phyloP scores from a whole-genome alignment of 2,113 vertebrate species.

The Eonycteris spelaea region DNA sequence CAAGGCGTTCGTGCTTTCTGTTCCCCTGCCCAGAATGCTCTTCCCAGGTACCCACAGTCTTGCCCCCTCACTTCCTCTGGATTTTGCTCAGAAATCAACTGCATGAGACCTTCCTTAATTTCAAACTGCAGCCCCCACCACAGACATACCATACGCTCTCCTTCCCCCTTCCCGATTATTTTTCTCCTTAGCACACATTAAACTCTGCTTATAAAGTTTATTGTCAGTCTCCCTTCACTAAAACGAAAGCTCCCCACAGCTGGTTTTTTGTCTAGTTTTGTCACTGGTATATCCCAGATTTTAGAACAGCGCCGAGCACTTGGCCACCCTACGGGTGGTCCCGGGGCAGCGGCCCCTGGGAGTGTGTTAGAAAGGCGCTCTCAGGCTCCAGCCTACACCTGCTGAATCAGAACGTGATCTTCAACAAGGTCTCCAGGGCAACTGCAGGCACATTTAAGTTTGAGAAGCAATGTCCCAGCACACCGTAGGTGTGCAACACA shows the following conservation, averaged over 20 bases:
- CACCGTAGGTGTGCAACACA: accelerated
- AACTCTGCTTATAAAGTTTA: background rate
- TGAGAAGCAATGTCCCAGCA: background rate
- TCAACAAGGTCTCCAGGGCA: background rate
- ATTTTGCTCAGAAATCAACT: background rate
- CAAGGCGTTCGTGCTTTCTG: background rate
- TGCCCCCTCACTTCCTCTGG: background rate
- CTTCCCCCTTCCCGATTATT: background rate
- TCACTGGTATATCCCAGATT: background rate
- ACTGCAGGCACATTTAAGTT: accelerated
- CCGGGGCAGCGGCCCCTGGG: background rate
- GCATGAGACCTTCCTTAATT: background rate
- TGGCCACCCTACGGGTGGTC: background rate
- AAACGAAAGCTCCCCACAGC: background rate
- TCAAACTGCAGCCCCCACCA: background rate
- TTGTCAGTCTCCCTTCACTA: background rate
- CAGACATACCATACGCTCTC: background rate
- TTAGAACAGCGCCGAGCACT: background rate
- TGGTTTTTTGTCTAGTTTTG: background rate
- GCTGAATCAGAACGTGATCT: background rate
- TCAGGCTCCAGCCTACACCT: background rate
- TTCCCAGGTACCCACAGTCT: background rate
- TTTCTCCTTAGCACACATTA: background rate
- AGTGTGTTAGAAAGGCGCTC: background rate
- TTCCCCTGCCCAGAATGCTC: background rate